phyloP scores from a whole-genome alignment of 35 echinoderm and acorn worm species.

The Hemicentrotus pulcherrimus region DNA sequence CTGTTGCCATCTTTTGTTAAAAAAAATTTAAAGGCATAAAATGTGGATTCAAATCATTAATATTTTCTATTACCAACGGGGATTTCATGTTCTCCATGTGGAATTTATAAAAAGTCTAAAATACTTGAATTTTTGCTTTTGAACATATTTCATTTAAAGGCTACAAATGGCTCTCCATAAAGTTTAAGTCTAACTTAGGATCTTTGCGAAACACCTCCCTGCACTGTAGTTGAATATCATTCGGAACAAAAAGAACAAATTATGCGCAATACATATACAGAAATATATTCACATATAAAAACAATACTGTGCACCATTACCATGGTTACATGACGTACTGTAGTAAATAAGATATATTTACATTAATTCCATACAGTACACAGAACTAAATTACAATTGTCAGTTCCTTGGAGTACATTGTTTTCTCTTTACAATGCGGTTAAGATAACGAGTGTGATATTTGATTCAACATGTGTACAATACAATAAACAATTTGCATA shows the following conservation, averaged over 20 bases:
- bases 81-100: too few relatives aligned
- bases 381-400: neutral
- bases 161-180: too few relatives aligned
- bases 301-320: neutral
- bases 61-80: too few relatives aligned
- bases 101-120: too few relatives aligned
- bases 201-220: too few relatives aligned
- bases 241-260: neutral
- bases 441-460: neutral
- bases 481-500: neutral
- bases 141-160: too few relatives aligned
- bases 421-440: neutral
- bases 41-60: too few relatives aligned
- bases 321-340: neutral
- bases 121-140: too few relatives aligned
- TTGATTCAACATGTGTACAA: neutral
- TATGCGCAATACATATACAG: neutral
- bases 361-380: constrained; percentile 4
- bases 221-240: neutral
- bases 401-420: neutral
- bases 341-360: constrained; percentile 21
- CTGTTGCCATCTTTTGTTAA: too few relatives aligned
- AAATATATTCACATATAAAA: constrained; percentile 21
- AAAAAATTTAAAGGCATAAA: too few relatives aligned
- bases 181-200: too few relatives aligned